Evolutionary conservation across 2,113 vertebrate species (phyloP).

Genomic region (Aplodontia rufa): DNA sequence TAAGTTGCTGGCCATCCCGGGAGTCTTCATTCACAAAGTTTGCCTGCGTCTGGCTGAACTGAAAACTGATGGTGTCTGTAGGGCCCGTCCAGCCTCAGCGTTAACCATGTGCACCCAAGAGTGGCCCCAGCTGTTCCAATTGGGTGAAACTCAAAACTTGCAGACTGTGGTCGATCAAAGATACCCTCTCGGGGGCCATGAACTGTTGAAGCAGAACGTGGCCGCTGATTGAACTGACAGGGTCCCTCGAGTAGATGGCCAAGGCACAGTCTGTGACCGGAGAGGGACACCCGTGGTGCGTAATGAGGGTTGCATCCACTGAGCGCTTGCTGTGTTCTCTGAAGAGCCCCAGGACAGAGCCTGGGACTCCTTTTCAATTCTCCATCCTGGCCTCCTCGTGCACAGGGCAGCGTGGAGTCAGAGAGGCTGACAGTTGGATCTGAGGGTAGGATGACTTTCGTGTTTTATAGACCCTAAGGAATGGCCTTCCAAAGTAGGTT

Average conservation of each 20-base stretch:
- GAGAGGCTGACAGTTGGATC: not conserved
- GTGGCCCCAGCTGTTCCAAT: accelerated
- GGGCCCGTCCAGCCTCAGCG: accelerated
- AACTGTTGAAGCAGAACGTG: not conserved
- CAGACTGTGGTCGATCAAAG: not conserved
- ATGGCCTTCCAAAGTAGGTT: not conserved
- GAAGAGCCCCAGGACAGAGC: not conserved
- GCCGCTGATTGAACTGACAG: not conserved
- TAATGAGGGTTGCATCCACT: accelerated
- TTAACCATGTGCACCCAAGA: accelerated
- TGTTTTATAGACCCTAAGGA: not conserved
- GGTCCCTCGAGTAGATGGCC: accelerated
- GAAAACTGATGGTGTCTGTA: accelerated
- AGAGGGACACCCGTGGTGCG: accelerated
- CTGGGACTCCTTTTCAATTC: accelerated
- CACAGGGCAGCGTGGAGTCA: accelerated
- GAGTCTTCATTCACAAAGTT: not conserved
- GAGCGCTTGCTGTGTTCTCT: not conserved
- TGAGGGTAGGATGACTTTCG: accelerated
- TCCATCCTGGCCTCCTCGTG: not conserved
- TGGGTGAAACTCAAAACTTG: not conserved
- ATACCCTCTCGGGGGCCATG: accelerated
- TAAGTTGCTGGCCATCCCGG: not conserved
- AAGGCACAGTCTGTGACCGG: accelerated
- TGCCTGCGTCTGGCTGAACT: no score